Conservation (phyloP, 2,888 invertebrate species). For the Pollenia amentaria region DNA sequence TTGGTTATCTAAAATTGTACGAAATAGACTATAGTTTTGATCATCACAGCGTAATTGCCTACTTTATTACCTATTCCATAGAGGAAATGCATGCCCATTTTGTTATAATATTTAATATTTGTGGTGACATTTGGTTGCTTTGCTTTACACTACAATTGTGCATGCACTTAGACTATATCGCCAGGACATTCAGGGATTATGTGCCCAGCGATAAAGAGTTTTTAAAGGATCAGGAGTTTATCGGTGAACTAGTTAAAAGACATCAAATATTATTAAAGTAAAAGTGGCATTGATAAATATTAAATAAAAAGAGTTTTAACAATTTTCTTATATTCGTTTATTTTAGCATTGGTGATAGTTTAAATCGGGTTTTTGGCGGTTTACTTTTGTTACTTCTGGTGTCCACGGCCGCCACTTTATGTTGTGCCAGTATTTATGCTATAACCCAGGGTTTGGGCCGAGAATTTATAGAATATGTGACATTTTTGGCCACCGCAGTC, state of each 20-base stretch:
- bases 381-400: conserved; percentile 74
- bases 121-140: conserved; percentile 77
- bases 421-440: conserved; percentile 75
- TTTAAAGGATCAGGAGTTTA: conserved; percentile 72
- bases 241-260: conserved; percentile 73
- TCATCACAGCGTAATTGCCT: conserved; percentile 52
- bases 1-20: conserved; percentile 66
- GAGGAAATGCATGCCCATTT: conserved; percentile 75
- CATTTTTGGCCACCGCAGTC: conserved; percentile 70
- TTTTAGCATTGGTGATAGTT: conserved; percentile 74
- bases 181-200: conserved; percentile 74
- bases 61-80: conserved; percentile 63
- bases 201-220: conserved; percentile 72
- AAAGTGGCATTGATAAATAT: conserved; percentile 1
- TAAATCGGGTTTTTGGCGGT: conserved; percentile 74
- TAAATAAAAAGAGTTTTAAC: too few species aligned
- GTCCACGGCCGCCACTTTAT: conserved; percentile 72
- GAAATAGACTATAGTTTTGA: conserved; percentile 72
- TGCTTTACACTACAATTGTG: conserved; percentile 78
- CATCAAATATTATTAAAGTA: conserved; percentile 77
- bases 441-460: conserved; percentile 73
- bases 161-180: conserved; percentile 79
- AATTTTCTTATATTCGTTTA: too few species aligned
- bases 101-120: conserved; percentile 38
- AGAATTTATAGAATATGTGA: conserved; percentile 72